Base-by-base conservation (phyloP, 2,888 invertebrate species). In the Drosophila bunnanda region DNA sequence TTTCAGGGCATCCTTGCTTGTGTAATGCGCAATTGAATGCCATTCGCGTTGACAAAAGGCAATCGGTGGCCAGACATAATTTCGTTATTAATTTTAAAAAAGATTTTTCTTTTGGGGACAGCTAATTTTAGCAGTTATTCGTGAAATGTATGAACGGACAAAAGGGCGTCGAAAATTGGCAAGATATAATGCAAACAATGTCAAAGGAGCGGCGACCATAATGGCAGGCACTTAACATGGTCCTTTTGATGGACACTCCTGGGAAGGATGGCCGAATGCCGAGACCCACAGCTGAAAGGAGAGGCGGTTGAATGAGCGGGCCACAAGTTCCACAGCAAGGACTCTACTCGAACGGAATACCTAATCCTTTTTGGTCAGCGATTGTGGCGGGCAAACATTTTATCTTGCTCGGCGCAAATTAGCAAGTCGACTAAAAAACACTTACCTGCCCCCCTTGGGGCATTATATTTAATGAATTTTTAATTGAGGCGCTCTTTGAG, bases 401-500 rank as follows among this genome's bases (percentile, higher is more conserved):
- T 39, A 65, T 34, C 66, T 34, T 9, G 28, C 38, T 34, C 20
- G 10, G 4, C 30, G 34, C 46, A 55, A 67, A 67, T 66, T 56
- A 48, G 20, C 17, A 12, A 39, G 34, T 38, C 10, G 41, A 22
- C 32, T 39, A 22, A 48, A 48, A 66, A 66, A 28, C 34, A 66
- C 25, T 67, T 48, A 65, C 65, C 64, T 62, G n/a, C 7, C 20
- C 58, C 32, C 32, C 44, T 9, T 30, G 10, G 59, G 64, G 9
- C 30, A 38, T 64, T 43, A 38, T 20, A 32, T 34, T 28, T 34
- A 17, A 67, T 66, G 20, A 38, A 66, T 67, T 66, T 56, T 48
- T 66, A 67, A 66, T 66, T 55, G 56, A 67, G 34, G 22, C 36
- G 30, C 12, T 66, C 66, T 34, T 30, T 22, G n/a, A 48, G 32